These are phyloP conservation scores for Vireo altiloquus DNA, from an alignment of 2,113 vertebrate species.

Conservation along the genomic window DNA sequence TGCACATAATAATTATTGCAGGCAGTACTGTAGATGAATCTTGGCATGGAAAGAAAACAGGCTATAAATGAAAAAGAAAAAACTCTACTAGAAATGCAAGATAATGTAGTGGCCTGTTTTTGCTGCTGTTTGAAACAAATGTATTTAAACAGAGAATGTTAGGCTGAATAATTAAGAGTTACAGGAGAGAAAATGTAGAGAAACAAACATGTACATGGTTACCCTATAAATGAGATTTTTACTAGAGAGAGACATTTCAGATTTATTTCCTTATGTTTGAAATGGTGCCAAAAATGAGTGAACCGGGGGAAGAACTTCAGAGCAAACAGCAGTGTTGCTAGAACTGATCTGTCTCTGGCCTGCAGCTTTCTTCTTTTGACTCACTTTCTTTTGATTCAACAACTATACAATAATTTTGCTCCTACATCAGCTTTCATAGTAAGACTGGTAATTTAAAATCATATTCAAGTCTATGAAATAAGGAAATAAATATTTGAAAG, in stretches of 20 bases:
- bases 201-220: background rate
- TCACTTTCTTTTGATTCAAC: background rate
- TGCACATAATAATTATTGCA: constrained; percentile 32
- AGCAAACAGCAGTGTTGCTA: background rate
- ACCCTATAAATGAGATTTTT: background rate
- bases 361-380: background rate
- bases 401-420: background rate
- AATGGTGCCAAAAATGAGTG: background rate
- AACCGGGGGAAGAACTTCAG: background rate
- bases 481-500: background rate
- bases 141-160: background rate
- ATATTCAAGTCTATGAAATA: background rate
- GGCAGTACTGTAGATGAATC: background rate
- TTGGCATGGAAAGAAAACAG: background rate
- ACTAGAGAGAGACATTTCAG: background rate
- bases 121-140: background rate
- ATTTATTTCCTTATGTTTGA: background rate
- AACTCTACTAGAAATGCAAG: background rate
- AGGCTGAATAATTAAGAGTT: background rate
- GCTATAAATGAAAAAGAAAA: background rate
- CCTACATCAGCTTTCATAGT: background rate
- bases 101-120: background rate
- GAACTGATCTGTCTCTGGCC: background rate
- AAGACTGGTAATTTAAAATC: background rate
- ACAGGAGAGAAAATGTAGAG: background rate